Percentiles rank a stretch among this genome's conserved stretches.
These are phyloP conservation scores for Oryzias dopingdopingensis DNA, from an alignment of 2,797 vertebrate genomes.

Conservation along the genomic window DNA sequence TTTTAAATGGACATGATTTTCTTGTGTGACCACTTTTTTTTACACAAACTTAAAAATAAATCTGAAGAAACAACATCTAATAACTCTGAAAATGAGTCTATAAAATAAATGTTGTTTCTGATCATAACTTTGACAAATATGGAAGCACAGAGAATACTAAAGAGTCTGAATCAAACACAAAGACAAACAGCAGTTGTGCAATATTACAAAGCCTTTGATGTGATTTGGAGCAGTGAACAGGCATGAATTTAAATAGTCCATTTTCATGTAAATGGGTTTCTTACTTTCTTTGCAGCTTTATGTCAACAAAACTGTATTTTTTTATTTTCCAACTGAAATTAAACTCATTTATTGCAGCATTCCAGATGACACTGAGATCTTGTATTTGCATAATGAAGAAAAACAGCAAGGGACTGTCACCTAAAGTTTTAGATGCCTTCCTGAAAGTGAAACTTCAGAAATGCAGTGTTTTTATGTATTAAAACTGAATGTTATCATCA, in stretches of 20 bases:
- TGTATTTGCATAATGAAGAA: constrained; percentile 21
- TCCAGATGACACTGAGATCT: constrained; percentile 33
- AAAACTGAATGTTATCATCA: too few relatives aligned
- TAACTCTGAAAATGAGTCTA: constrained; percentile 38
- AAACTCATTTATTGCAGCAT: constrained; percentile 39
- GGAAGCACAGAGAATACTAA: constrained; percentile 39
- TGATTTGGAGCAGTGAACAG: constrained; percentile 58
- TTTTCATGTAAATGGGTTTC: constrained; percentile 71
- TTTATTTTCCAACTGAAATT: constrained; percentile 40
- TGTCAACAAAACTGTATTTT: constrained; percentile 62
- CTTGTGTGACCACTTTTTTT: constrained; percentile 7
- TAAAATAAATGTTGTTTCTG: constrained; percentile 34
- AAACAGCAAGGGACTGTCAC: constrained; percentile 3
- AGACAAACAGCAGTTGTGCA: constrained; percentile 56
- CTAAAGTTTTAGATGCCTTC: constrained; percentile 1
- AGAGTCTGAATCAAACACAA: constrained; percentile 39
- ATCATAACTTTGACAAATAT: constrained; percentile 55
- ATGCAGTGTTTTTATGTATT: not conserved
- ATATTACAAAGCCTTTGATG: constrained; percentile 63
- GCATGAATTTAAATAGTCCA: constrained; percentile 68
- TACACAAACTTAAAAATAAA: constrained; percentile 1
- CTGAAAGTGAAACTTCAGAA: not conserved
- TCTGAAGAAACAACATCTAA: constrained; percentile 27
- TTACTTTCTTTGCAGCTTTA: constrained; percentile 50
- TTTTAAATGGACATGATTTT: constrained; percentile 11